Conservation (phyloP, 53 echinoderm and acorn worm species). For the Arbacia lixula region DNA sequence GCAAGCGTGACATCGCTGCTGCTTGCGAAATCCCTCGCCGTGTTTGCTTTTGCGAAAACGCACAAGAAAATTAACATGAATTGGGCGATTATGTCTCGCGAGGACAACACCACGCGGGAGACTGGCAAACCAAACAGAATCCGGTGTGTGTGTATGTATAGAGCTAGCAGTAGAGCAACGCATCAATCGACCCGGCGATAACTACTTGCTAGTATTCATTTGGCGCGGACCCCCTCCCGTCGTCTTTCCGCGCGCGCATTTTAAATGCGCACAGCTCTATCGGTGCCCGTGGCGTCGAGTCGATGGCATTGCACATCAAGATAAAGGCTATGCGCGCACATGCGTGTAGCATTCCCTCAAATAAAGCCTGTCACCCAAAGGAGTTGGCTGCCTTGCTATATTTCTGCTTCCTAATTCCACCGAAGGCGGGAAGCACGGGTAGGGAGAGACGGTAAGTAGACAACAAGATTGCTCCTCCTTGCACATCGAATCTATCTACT, state of each 20-base stretch:
- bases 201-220: constrained; percentile 13
- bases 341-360: constrained; percentile 25
- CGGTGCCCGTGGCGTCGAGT: constrained; percentile 22
- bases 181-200: neutral
- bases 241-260: constrained; percentile 38
- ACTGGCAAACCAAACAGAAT: constrained; percentile 46
- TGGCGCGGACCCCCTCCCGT: neutral
- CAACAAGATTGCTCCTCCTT: too few species aligned
- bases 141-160: constrained; percentile 17
- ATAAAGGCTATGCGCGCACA: constrained; percentile 34
- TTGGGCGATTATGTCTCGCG: constrained; percentile 57
- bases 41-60: constrained; percentile 33
- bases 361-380: too few species aligned
- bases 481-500: too few species aligned
- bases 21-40: constrained; percentile 43
- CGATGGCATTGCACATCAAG: constrained; percentile 29
- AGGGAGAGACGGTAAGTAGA: too few species aligned
- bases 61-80: constrained; percentile 57
- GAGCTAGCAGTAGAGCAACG: constrained; percentile 4
- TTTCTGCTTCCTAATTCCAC: too few species aligned
- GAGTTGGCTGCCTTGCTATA: constrained; percentile 31
- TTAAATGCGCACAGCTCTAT: constrained; percentile 39
- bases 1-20: constrained; percentile 54
- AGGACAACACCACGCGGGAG: constrained; percentile 19
- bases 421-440: too few species aligned